phyloP scores from a whole-genome alignment of 2,888 invertebrate species.

The Caenorhabditis doughertyi region DNA sequence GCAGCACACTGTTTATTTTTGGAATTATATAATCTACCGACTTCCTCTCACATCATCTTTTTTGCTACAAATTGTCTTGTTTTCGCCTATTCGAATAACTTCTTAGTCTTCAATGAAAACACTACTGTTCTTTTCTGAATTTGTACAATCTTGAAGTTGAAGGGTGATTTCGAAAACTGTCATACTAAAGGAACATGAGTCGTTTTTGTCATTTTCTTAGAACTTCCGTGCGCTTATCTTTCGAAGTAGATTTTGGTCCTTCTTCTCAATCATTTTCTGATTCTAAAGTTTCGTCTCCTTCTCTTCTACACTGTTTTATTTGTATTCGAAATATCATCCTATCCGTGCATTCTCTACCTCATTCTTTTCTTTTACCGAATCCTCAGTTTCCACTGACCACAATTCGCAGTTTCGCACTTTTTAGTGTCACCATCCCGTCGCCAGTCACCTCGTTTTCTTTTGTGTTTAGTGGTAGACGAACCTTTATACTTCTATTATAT shows the following conservation, averaged over 20 bases:
- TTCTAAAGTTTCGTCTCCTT: neutral
- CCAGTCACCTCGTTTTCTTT: conserved; percentile 51
- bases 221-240: too few relatives aligned
- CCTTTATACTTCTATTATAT: conserved; percentile 27
- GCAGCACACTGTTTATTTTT: conserved; percentile 59
- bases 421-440: conserved; percentile 45
- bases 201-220: too few relatives aligned
- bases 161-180: neutral
- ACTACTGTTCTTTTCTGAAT: neutral
- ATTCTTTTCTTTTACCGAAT: neutral
- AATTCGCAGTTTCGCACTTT: conserved; percentile 55
- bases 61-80: conserved; percentile 44
- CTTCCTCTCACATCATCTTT: conserved; percentile 30
- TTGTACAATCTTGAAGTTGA: neutral
- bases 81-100: conserved; percentile 33
- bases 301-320: conserved; percentile 37
- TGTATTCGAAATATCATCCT: conserved; percentile 23
- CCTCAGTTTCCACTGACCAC: conserved; percentile 13
- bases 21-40: conserved; percentile 56
- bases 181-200: too few relatives aligned
- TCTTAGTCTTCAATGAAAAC: neutral
- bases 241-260: too few relatives aligned
- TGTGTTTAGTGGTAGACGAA: conserved; percentile 39
- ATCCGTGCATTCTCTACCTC: neutral
- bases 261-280: too few relatives aligned